Conservation (phyloP, 1,140 invertebrate species). For the Lutraria rhynchaena region DNA sequence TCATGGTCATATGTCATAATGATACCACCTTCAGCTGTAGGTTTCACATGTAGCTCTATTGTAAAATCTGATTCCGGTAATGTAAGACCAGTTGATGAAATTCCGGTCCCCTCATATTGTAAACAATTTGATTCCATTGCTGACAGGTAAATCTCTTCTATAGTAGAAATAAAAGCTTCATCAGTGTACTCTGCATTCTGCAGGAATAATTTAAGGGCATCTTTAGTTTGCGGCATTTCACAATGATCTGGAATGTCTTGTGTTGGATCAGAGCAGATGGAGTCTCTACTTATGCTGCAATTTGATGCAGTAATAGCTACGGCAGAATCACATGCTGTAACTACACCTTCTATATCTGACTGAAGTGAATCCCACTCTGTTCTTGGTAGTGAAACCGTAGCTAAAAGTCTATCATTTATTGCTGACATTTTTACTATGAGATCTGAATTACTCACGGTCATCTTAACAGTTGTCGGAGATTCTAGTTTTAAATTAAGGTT, state of each 20-base stretch:
- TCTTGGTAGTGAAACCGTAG: slow-evolving; percentile 33
- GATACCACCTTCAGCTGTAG: slow-evolving; percentile 28
- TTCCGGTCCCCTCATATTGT: slow-evolving; percentile 19
- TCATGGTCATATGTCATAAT: slow-evolving; percentile 32
- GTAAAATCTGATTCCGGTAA: slow-evolving; percentile 41
- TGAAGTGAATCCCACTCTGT: slow-evolving; percentile 37
- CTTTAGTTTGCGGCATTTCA: slow-evolving; percentile 18
- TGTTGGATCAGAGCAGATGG: slow-evolving; percentile 20
- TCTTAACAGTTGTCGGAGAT: slow-evolving; percentile 11
- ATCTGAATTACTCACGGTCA: slow-evolving; percentile 12
- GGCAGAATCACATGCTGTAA: slow-evolving; percentile 38
- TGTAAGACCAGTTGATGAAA: not conserved
- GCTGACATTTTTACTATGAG: slow-evolving; percentile 25
- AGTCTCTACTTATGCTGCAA: slow-evolving; percentile 21
- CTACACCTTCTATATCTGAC: slow-evolving; percentile 15
- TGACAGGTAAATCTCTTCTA: slow-evolving; percentile 29
- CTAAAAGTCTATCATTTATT: slow-evolving; percentile 27
- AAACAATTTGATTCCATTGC: slow-evolving; percentile 36
- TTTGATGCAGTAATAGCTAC: slow-evolving; percentile 16
- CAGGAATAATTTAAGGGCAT: slow-evolving; percentile 15
- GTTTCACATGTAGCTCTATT: slow-evolving; percentile 49
- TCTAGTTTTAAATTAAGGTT: slow-evolving; percentile 18
- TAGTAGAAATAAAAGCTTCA: slow-evolving; percentile 6
- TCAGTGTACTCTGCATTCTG: not conserved
- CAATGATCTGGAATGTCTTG: slow-evolving; percentile 23